phyloP scores from a whole-genome alignment of 1,140 invertebrate genomes.

The Brachionus rotundiformis region DNA sequence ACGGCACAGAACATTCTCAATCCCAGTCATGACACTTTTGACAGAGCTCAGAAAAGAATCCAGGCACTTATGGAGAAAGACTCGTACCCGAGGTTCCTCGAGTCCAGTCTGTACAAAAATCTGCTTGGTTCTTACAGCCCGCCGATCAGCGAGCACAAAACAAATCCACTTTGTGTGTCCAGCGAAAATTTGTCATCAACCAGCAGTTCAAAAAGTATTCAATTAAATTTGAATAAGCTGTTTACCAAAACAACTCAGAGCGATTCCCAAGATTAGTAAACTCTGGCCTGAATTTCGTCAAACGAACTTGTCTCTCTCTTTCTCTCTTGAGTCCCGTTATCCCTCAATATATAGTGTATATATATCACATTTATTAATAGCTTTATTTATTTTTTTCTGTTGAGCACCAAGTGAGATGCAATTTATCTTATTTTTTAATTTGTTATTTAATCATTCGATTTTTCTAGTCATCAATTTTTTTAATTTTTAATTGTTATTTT shows the following conservation, averaged over 20 bases:
- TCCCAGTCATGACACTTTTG: conserved; percentile 64
- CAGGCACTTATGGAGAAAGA: conserved; percentile 69
- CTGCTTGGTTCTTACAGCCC: conserved; percentile 58
- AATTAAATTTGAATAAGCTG: background rate
- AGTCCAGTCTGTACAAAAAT: conserved; percentile 66
- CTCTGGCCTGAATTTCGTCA: background rate
- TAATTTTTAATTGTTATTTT: no score
- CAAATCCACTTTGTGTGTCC: background rate
- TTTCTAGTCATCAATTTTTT: background rate
- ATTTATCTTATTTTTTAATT: background rate
- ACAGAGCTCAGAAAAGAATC: conserved; percentile 67
- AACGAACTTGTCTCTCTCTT: background rate
- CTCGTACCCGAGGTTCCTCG: conserved; percentile 68
- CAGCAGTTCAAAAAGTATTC: background rate
- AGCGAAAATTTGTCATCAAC: conserved; percentile 23
- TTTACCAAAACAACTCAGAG: background rate
- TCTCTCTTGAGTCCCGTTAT: no score
- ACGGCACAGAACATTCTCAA: conserved; percentile 62
- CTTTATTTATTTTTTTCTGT: no score
- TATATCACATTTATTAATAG: no score
- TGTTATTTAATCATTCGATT: background rate
- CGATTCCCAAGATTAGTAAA: background rate
- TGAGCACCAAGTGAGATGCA: background rate
- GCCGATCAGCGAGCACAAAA: background rate
- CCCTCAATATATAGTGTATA: no score